Percentiles rank a stretch among this genome's conserved stretches.
Evolutionary conservation across 2,888 invertebrate genomes (phyloP).

Genomic region (Listrodromus nycthemerus): DNA sequence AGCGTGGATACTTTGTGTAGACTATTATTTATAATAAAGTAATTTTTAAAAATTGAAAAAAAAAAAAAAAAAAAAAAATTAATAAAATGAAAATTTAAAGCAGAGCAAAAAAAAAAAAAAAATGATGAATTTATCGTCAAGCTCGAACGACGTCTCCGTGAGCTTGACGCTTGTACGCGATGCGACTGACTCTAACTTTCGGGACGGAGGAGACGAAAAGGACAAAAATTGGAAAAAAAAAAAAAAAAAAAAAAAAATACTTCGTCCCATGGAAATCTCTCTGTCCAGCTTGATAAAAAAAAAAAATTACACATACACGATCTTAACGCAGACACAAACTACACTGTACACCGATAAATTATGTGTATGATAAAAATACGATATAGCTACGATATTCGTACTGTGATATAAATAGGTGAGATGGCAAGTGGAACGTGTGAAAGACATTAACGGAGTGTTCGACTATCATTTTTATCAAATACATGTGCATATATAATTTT

Average conservation of each 20-base stretch:
- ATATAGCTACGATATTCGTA: slow-evolving; percentile 64
- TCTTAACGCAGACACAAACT: background rate
- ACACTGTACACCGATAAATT: slow-evolving; percentile 44
- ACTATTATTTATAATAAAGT: slow-evolving; percentile 43
- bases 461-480: slow-evolving; percentile 9
- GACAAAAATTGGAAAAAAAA: slow-evolving; percentile 6
- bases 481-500: background rate
- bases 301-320: slow-evolving; percentile 4
- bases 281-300: slow-evolving; percentile 41
- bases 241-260: slow-evolving; percentile 32
- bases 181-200: slow-evolving; percentile 2
- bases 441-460: slow-evolving; percentile 29
- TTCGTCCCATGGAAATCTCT: slow-evolving; percentile 52
- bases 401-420: slow-evolving; percentile 68
- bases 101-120: slow-evolving; percentile 1
- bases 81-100: slow-evolving; percentile 6
- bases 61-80: background rate
- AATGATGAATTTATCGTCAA: slow-evolving; percentile 4
- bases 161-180: background rate
- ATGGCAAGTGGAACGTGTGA: slow-evolving; percentile 36
- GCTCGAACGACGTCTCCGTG: slow-evolving; percentile 22
- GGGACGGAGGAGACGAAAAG: background rate
- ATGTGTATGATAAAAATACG: slow-evolving; percentile 49
- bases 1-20: slow-evolving; percentile 57
- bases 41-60: too few relatives aligned